Evolutionary conservation across 37 sponge, comb jelly and placozoan species (phyloP), one percentile per base, ranked within the genome.

Genomic region (Halisarca cf. caerulea): DNA sequence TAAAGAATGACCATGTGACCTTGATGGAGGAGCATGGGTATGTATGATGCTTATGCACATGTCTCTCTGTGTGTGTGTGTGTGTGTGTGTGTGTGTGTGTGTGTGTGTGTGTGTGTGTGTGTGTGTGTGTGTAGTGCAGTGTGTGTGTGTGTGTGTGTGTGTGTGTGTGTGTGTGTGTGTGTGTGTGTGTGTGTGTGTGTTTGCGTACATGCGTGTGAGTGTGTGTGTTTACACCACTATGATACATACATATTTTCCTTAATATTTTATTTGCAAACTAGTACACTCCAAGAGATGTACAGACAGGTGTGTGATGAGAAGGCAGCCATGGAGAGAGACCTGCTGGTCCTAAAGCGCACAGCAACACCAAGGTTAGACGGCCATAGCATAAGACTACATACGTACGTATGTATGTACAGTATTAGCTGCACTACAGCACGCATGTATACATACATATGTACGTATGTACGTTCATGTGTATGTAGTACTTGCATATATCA

Each of bases 351-450:
- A 47, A 94, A 90, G 45, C 37, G 97, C 24, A 90, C 88, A 44
- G 94, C 97, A 27, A 97, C 97, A 1, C 97, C 97, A 53, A 62
- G 92, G 92, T 92, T 30, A 34, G 39, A n/a, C n/a, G n/a, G n/a
- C n/a, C n/a, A n/a, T n/a, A n/a, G n/a, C n/a, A n/a, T n/a, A n/a
- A n/a, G n/a, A n/a, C n/a, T n/a, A n/a, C n/a, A n/a, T n/a, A n/a
- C n/a, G n/a, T n/a, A n/a, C n/a, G n/a, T n/a, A n/a, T n/a, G n/a
- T n/a, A n/a, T n/a, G n/a, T n/a, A n/a, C 38, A 42, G 39, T 84
- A 42, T 27, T 36, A 15, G 7, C 4, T 69, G n/a, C n/a, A n/a
- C 23, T 83, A 34, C 17, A 4, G 3, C 17, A 62, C n/a, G 28
- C 11, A 61, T 18, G 33, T 64, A 64, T 64, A 18, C 14, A 7